These are phyloP conservation scores for Euborellia annulipes DNA, from an alignment of 1,140 invertebrate genomes.

Conservation along the genomic window DNA sequence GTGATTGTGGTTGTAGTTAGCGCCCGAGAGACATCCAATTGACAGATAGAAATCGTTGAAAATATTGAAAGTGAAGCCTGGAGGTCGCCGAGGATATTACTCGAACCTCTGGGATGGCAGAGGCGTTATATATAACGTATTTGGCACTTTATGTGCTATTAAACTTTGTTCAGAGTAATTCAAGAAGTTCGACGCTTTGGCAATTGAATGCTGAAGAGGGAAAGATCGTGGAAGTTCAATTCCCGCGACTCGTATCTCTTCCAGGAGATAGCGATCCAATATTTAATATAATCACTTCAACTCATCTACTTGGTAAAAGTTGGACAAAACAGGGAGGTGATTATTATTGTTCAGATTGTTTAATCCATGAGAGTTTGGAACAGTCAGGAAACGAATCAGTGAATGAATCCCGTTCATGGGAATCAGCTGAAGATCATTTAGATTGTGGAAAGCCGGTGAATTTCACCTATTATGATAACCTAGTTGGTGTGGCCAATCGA, in stretches of 20 bases:
- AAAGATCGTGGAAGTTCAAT: slow-evolving; percentile 42
- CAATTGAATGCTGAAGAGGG: slow-evolving; percentile 49
- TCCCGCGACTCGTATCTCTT: slow-evolving; percentile 31
- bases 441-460: slow-evolving; percentile 78
- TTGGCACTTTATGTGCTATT: slow-evolving; percentile 33
- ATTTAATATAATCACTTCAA: slow-evolving; percentile 47
- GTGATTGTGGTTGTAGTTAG: no score
- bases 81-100: no score
- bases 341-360: slow-evolving; percentile 23
- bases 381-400: no score
- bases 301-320: slow-evolving; percentile 39
- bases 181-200: slow-evolving; percentile 54
- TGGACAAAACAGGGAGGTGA: slow-evolving; percentile 38
- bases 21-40: no score
- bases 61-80: no score
- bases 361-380: not conserved
- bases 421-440: slow-evolving; percentile 39
- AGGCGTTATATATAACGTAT: slow-evolving; percentile 8
- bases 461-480: slow-evolving; percentile 74
- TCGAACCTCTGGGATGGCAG: no score
- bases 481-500: slow-evolving; percentile 62
- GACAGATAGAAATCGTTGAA: no score
- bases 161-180: slow-evolving; percentile 52
- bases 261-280: slow-evolving; percentile 33
- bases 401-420: no score